Evolutionary conservation across 2,113 vertebrate species (phyloP).

Genomic region (Bettongia penicillata): DNA sequence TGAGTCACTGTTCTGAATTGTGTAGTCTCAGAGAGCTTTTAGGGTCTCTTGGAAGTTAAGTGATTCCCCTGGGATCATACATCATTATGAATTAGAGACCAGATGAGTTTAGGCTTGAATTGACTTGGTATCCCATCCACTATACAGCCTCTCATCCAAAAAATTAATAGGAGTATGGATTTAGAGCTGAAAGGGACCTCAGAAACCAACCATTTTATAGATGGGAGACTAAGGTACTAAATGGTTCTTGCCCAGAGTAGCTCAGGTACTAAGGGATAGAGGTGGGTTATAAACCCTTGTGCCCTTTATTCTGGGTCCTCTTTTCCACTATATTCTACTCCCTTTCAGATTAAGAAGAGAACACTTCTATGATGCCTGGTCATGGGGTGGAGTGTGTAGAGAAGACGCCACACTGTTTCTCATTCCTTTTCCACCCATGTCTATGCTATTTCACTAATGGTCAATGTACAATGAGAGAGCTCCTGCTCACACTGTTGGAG

Average conservation of each 20-base stretch:
- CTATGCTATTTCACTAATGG: background rate
- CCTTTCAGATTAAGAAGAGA: background rate
- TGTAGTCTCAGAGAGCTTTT: background rate
- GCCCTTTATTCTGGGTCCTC: background rate
- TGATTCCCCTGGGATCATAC: background rate
- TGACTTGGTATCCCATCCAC: background rate
- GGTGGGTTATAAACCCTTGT: background rate
- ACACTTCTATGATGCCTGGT: background rate
- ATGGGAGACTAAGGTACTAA: background rate
- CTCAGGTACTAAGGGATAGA: background rate
- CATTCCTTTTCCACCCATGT: too few relatives aligned
- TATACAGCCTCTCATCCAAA: background rate
- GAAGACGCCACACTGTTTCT: background rate
- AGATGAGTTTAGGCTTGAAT: background rate
- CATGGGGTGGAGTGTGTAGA: background rate
- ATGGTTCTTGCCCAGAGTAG: background rate
- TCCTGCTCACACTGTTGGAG: too few relatives aligned
- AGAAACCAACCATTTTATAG: background rate
- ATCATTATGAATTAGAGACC: background rate
- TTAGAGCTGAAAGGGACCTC: background rate
- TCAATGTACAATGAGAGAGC: background rate
- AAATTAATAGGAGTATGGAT: background rate
- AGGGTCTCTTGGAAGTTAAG: background rate
- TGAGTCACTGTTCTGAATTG: background rate
- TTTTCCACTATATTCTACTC: background rate